phyloP scores from a whole-genome alignment of 2,888 invertebrate species.

The Mythimna impura region DNA sequence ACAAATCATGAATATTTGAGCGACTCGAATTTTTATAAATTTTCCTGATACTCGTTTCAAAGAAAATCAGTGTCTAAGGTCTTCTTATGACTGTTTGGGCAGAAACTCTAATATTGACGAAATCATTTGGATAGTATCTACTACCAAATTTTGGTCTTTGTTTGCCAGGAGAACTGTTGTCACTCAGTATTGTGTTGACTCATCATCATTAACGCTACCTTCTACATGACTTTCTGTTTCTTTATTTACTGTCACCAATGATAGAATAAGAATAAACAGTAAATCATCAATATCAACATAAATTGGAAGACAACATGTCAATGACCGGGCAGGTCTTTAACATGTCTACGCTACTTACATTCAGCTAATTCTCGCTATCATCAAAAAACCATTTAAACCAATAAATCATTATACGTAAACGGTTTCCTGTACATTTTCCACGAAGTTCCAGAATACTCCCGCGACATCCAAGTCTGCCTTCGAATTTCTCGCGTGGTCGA shows the following conservation, averaged over 20 bases:
- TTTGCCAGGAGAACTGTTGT: neutral
- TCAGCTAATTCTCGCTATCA: neutral
- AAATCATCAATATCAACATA: neutral
- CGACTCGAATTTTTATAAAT: neutral
- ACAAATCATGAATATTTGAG: constrained; percentile 8
- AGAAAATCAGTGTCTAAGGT: neutral
- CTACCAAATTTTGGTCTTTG: neutral
- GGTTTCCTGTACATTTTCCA: constrained; percentile 9
- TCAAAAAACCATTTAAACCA: constrained; percentile 12
- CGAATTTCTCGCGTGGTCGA: constrained; percentile 77
- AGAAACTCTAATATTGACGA: neutral
- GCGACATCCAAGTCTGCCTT: constrained; percentile 54
- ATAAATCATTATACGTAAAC: neutral
- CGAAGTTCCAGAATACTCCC: constrained; percentile 68
- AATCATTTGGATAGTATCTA: neutral
- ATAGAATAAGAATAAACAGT: neutral
- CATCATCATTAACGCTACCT: neutral
- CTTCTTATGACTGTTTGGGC: neutral
- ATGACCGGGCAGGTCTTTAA: too few relatives aligned
- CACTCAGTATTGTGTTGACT: neutral
- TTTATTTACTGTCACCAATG: neutral
- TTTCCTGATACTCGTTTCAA: neutral
- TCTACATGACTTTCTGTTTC: neutral
- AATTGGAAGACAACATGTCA: neutral
- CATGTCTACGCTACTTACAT: neutral